Conservation (phyloP, 2,113 vertebrate genomes). For the Oriolus oriolus region DNA sequence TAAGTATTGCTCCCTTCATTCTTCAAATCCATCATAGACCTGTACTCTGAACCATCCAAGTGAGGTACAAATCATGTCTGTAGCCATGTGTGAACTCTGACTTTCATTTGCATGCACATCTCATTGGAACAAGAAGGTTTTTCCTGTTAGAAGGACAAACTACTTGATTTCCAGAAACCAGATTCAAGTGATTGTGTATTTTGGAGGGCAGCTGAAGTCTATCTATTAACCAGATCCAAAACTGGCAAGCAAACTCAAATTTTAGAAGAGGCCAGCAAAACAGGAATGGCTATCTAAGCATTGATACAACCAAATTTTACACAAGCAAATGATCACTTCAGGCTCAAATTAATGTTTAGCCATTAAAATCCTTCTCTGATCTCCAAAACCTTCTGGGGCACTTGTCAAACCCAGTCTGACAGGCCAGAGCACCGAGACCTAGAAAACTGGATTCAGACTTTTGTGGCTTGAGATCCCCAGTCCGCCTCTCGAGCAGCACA, state of each 20-base stretch:
- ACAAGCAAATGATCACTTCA: not conserved
- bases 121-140: not conserved
- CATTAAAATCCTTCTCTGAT: not conserved
- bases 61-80: not conserved
- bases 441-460: not conserved
- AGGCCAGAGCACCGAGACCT: not conserved
- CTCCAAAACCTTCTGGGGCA: not conserved
- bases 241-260: not conserved
- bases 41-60: not conserved
- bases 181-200: not conserved
- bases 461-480: not conserved
- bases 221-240: not conserved
- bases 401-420: not conserved
- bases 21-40: not conserved
- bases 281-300: not conserved
- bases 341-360: not conserved
- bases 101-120: not conserved
- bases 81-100: not conserved
- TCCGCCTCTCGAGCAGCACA: not conserved
- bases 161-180: conserved; percentile 35
- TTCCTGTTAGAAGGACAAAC: conserved; percentile 13
- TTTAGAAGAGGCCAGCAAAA: not conserved
- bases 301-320: not conserved
- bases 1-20: conserved; percentile 30
- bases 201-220: conserved; percentile 26